Evolutionary conservation across 2,888 invertebrate genomes (phyloP).

Genomic region (Trichacis sp.): DNA sequence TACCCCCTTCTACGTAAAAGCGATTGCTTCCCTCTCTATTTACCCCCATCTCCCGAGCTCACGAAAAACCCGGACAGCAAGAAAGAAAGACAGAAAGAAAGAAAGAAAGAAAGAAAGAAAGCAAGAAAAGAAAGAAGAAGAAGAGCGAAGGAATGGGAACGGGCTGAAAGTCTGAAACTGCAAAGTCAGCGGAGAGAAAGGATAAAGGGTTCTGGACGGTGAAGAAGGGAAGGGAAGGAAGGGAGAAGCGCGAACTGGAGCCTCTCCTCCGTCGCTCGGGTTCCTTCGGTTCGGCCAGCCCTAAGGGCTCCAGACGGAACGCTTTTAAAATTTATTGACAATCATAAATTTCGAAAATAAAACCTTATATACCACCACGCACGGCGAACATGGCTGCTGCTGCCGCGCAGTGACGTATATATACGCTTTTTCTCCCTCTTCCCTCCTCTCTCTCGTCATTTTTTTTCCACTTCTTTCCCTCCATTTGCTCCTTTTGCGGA

Average conservation of each 20-base stretch:
- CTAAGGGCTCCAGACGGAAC: slow-evolving; percentile 69
- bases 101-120: slow-evolving; percentile 35
- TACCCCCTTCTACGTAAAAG: slow-evolving; percentile 21
- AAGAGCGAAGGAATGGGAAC: slow-evolving; percentile 32
- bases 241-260: slow-evolving; percentile 43
- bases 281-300: slow-evolving; percentile 66
- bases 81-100: too few relatives aligned
- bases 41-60: too few relatives aligned
- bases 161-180: slow-evolving; percentile 40
- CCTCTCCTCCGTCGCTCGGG: slow-evolving; percentile 56
- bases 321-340: slow-evolving; percentile 70
- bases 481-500: slow-evolving; percentile 57
- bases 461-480: slow-evolving; percentile 39
- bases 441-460: slow-evolving; percentile 44
- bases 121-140: slow-evolving; percentile 15
- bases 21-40: too few relatives aligned
- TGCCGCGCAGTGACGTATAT: slow-evolving; percentile 45
- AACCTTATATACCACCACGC: slow-evolving; percentile 66
- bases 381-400: slow-evolving; percentile 41
- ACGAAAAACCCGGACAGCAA: too few relatives aligned
- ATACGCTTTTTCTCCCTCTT: slow-evolving; percentile 35
- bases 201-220: slow-evolving; percentile 25
- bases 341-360: slow-evolving; percentile 70
- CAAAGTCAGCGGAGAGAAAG: slow-evolving; percentile 39
- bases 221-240: slow-evolving; percentile 30